Conservation (phyloP, 2,797 vertebrate species). For the Petrocephalus schoutedeni region DNA sequence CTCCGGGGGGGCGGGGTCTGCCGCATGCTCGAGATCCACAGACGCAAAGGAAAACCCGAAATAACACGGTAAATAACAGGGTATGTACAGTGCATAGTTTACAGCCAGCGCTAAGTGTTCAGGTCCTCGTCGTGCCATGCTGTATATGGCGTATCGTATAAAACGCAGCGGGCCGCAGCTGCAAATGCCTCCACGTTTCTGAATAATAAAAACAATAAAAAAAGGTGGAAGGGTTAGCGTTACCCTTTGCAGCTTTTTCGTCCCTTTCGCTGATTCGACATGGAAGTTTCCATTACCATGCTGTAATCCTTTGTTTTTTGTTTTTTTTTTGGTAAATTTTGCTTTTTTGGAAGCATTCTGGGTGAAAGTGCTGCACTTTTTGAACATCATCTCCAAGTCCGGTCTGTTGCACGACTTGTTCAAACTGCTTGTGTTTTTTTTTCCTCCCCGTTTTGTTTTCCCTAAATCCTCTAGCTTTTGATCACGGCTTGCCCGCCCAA, state of each 20-base stretch:
- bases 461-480: conserved; percentile 43
- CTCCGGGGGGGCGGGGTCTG: conserved; percentile 26
- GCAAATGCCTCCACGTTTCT: conserved; percentile 44
- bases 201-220: conserved; percentile 39
- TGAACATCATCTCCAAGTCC: conserved; percentile 59
- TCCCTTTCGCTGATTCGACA: conserved; percentile 23
- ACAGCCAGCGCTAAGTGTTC: conserved; percentile 62
- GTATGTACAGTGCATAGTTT: conserved; percentile 79
- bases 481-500: conserved; percentile 39
- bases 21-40: conserved; percentile 55
- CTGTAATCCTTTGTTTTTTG: conserved; percentile 33
- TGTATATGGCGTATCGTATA: conserved; percentile 49
- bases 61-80: conserved; percentile 41
- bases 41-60: conserved; percentile 19
- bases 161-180: conserved; percentile 32
- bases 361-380: conserved; percentile 58
- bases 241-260: conserved; percentile 32
- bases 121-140: conserved; percentile 54
- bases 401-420: conserved; percentile 17
- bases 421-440: background rate
- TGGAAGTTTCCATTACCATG: conserved; percentile 24
- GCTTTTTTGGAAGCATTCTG: conserved; percentile 53
- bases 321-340: conserved; percentile 56
- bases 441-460: background rate
- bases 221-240: background rate